Conservation (phyloP, 2,113 vertebrate species). For the Gymnogyps californianus region DNA sequence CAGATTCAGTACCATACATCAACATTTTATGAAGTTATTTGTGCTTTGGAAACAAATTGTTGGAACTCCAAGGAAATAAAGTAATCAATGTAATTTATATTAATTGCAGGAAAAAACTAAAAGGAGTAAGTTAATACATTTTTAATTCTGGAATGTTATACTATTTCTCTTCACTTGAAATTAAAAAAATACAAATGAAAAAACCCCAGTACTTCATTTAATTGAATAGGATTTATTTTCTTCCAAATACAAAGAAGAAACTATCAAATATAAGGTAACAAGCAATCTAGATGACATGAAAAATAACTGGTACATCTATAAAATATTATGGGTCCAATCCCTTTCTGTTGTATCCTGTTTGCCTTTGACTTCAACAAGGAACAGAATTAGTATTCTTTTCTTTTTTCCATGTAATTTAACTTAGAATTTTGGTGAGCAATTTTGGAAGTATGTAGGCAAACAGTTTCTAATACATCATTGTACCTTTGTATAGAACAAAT, state of each 20-base stretch:
- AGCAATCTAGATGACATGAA: not conserved
- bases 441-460: not conserved
- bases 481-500: not conserved
- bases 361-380: not conserved
- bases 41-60: not conserved
- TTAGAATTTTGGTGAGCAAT: not conserved
- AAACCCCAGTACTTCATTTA: not conserved
- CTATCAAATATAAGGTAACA: not conserved
- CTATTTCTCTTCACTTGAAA: not conserved
- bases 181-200: not conserved
- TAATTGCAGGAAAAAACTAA: not conserved
- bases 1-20: not conserved
- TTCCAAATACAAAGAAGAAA: not conserved
- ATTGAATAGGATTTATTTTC: not conserved
- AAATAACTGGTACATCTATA: not conserved
- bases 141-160: not conserved
- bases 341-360: not conserved
- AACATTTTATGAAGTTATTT: not conserved
- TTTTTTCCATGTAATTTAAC: not conserved
- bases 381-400: not conserved
- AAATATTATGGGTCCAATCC: not conserved
- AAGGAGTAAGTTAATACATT: not conserved
- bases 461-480: not conserved
- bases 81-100: not conserved
- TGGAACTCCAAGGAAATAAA: slow-evolving; percentile 23